Evolutionary conservation across 37 sponge, comb jelly and placozoan genomes (phyloP).

Genomic region (Ianthella basta): DNA sequence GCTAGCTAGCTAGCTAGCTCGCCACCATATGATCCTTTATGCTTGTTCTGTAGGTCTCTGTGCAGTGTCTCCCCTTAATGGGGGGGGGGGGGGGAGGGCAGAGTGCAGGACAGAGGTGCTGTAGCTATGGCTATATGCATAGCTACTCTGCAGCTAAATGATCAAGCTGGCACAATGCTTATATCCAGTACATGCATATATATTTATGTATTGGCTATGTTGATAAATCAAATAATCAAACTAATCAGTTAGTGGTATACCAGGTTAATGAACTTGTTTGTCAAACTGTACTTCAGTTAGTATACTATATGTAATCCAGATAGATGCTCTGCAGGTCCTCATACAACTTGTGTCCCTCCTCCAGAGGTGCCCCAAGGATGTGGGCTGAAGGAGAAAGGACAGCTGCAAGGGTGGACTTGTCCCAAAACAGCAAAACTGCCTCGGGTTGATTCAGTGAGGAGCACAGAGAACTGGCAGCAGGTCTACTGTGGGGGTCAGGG

Average conservation of each 20-base stretch:
- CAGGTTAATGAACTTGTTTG: too few species aligned
- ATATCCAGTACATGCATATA: not conserved
- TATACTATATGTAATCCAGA: too few species aligned
- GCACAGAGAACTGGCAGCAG: not conserved
- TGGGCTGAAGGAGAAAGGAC: not conserved
- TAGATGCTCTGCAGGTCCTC: constrained; percentile 19
- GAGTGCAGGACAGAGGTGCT: not conserved
- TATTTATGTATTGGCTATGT: too few species aligned
- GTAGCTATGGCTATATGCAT: too few species aligned
- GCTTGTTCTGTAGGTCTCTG: not conserved
- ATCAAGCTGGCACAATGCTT: too few species aligned
- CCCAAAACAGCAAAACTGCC: not conserved
- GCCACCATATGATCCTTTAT: too few species aligned
- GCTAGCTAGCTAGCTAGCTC: too few species aligned
- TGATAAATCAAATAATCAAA: too few species aligned
- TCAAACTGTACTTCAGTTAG: too few species aligned
- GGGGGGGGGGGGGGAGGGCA: not conserved
- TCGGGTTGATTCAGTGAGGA: not conserved
- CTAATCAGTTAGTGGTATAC: too few species aligned
- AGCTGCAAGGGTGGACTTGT: not conserved
- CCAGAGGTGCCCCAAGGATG: not conserved
- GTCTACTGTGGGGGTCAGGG: not conserved
- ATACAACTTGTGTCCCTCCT: not conserved
- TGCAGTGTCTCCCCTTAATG: not conserved
- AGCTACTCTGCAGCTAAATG: not conserved